These are phyloP conservation scores for Lepas anatifera DNA, from an alignment of 2,888 invertebrate genomes.

Conservation along the genomic window DNA sequence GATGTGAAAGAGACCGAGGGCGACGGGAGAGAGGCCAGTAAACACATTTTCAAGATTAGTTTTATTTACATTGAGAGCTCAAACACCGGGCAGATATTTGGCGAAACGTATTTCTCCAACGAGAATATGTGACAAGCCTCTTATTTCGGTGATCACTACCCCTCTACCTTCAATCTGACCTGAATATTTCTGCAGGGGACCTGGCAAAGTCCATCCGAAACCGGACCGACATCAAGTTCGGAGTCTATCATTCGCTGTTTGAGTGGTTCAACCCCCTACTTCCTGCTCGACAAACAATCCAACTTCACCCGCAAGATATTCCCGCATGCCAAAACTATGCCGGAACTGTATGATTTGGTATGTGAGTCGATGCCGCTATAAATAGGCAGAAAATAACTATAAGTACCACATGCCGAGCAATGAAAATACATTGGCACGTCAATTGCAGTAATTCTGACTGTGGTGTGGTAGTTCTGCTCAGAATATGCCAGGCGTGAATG, in stretches of 20 bases:
- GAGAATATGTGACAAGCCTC: too few species aligned
- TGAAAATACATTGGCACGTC: too few species aligned
- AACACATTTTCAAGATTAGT: neutral
- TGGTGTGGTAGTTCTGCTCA: too few species aligned
- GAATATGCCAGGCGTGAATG: too few species aligned
- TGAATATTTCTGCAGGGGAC: neutral
- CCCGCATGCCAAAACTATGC: conserved; percentile 44
- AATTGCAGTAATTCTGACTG: too few species aligned
- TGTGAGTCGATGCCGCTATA: neutral
- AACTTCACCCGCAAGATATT: conserved; percentile 20
- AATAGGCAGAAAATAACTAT: too few species aligned
- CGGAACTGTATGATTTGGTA: conserved; percentile 62
- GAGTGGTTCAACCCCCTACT: conserved; percentile 83
- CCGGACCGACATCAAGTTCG: conserved; percentile 20
- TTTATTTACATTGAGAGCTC: neutral
- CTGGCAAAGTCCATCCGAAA: neutral
- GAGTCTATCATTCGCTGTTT: conserved; percentile 39
- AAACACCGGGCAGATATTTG: neutral
- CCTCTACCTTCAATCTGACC: too few species aligned
- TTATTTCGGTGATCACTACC: too few species aligned
- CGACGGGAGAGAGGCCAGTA: too few species aligned
- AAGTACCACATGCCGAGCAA: too few species aligned
- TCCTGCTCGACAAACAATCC: conserved; percentile 44
- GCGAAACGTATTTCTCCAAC: too few species aligned
- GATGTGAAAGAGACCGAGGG: too few species aligned